Conservation (phyloP, 1,140 invertebrate genomes). For the Bactericera cockerelli region DNA sequence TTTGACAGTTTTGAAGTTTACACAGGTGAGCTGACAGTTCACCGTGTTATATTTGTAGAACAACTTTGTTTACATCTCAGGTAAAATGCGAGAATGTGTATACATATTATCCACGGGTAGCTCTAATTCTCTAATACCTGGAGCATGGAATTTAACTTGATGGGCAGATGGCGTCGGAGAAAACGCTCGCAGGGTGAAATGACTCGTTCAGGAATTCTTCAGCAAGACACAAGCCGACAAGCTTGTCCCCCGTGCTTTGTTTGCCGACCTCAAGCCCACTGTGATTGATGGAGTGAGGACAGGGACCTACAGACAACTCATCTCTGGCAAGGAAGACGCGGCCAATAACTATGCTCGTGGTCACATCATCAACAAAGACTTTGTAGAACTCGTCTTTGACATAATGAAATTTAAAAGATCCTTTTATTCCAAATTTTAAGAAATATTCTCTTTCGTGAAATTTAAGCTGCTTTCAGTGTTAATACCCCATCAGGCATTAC, state of each 20-base stretch:
- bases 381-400: too few relatives aligned
- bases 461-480: too few relatives aligned
- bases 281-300: constrained; percentile 43
- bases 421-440: too few relatives aligned
- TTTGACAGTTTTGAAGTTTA: too few relatives aligned
- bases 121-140: constrained; percentile 63
- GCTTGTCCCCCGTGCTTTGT: constrained; percentile 36
- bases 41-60: too few relatives aligned
- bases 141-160: constrained; percentile 64
- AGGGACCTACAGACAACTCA: constrained; percentile 52
- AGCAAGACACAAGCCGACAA: constrained; percentile 41
- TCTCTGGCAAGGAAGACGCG: constrained; percentile 65
- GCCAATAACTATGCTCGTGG: constrained; percentile 59
- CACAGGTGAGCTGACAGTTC: too few relatives aligned
- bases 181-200: constrained; percentile 25
- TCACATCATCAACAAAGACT: too few relatives aligned
- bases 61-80: too few relatives aligned
- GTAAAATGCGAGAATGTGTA: too few relatives aligned
- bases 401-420: too few relatives aligned
- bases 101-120: too few relatives aligned
- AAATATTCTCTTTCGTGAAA: too few relatives aligned
- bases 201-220: constrained; percentile 45
- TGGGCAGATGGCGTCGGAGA: constrained; percentile 38
- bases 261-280: constrained; percentile 30
- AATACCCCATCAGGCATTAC: constrained; percentile 66